A percentile compares a stretch with the other conserved stretches of the same genome.
phyloP scores from a whole-genome alignment of 2,113 vertebrate species.

The Fregata magnificens region DNA sequence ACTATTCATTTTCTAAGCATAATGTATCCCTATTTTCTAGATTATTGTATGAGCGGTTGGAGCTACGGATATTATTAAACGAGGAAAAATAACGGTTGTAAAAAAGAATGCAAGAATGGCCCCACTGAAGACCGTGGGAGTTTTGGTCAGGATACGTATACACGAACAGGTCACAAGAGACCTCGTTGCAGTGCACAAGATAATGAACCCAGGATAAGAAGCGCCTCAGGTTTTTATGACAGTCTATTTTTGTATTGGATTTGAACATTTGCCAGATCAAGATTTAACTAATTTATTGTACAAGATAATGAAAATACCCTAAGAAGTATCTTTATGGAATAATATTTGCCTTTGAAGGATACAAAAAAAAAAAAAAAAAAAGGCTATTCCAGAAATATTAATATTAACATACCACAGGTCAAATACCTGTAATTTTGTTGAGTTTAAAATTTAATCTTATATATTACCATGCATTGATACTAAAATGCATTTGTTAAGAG shows the following conservation, averaged over 20 bases:
- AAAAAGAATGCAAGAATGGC: background rate
- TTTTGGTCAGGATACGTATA: background rate
- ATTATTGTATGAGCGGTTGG: accelerated
- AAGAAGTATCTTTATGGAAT: background rate
- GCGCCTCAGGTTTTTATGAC: background rate
- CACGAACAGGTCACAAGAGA: accelerated
- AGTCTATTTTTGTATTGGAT: background rate
- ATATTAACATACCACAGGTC: background rate
- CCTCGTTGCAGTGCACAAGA: no score
- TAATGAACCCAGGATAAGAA: accelerated
- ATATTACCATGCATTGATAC: background rate
- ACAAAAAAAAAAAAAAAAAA: background rate
- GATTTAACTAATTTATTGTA: background rate
- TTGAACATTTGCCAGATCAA: background rate
- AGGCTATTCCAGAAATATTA: background rate
- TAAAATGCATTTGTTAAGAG: background rate
- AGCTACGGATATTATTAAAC: background rate
- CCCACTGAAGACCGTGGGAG: background rate
- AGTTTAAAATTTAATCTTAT: background rate
- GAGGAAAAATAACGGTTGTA: background rate
- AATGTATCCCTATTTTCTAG: background rate
- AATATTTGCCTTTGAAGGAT: background rate
- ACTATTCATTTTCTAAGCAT: accelerated
- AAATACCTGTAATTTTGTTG: background rate
- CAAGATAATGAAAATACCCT: background rate